A percentile compares a stretch with the other conserved stretches of the same genome.
phyloP scores from a whole-genome alignment of 1,140 invertebrate genomes.

The Conopomorpha cramerella region DNA sequence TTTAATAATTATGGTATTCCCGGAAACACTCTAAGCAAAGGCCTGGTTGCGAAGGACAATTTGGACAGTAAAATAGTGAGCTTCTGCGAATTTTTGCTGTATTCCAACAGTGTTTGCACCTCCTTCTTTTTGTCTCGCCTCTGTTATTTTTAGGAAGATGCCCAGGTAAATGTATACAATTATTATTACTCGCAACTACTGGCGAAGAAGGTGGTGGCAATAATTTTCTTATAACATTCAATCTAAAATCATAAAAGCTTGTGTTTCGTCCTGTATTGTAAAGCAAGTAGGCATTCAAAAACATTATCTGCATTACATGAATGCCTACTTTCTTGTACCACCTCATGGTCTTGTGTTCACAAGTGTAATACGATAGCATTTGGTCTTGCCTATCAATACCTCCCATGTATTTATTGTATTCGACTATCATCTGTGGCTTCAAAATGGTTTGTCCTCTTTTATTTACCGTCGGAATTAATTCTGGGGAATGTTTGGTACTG shows the following conservation, averaged over 20 bases:
- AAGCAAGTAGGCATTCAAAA: conserved; percentile 2
- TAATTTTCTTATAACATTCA: neutral
- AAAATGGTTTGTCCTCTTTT: neutral
- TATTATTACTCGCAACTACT: neutral
- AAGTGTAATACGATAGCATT: conserved; percentile 7
- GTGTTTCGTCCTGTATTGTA: neutral
- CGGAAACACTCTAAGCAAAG: neutral
- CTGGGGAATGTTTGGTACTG: neutral
- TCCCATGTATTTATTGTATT: conserved; percentile 7
- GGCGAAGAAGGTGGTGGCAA: neutral
- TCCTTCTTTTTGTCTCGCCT: neutral
- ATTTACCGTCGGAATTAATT: neutral
- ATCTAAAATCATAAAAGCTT: neutral
- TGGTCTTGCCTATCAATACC: conserved; percentile 8
- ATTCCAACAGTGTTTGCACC: conserved; percentile 1
- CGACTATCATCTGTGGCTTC: conserved; percentile 4
- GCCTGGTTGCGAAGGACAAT: neutral
- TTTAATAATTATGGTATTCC: neutral
- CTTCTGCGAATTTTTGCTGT: neutral
- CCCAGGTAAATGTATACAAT: neutral
- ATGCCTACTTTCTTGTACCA: conserved; percentile 9
- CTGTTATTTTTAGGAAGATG: neutral
- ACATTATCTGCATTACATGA: conserved; percentile 2
- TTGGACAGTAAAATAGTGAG: neutral
- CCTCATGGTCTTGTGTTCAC: conserved; percentile 6